phyloP scores from a whole-genome alignment of 2,113 vertebrate species.

The Tachuris rubrigastra region DNA sequence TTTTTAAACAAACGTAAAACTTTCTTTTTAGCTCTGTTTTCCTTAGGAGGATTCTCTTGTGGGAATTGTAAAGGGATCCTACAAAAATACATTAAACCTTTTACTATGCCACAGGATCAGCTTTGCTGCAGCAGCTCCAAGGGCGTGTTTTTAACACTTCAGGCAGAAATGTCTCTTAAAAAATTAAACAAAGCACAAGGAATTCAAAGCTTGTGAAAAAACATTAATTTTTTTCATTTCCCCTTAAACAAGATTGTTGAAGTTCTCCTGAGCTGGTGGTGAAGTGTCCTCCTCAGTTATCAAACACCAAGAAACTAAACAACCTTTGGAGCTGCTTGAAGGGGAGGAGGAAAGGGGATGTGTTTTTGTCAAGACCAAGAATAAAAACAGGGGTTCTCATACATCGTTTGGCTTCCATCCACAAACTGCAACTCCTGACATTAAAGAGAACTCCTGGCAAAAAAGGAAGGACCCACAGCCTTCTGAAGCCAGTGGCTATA shows the following conservation, averaged over 20 bases:
- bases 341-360: not conserved
- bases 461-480: not conserved
- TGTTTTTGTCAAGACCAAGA: not conserved
- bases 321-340: not conserved
- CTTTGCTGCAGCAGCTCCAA: slow-evolving; percentile 2
- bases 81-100: slow-evolving; percentile 29
- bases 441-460: not conserved
- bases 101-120: not conserved
- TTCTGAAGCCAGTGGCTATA: not conserved
- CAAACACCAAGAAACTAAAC: not conserved
- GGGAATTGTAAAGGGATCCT: slow-evolving; percentile 25
- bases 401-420: rapidly evolving
- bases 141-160: slow-evolving; percentile 30
- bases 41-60: not conserved
- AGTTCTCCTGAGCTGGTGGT: not conserved
- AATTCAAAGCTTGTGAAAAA: not conserved
- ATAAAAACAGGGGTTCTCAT: not conserved
- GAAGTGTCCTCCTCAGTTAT: not conserved
- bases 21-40: not conserved
- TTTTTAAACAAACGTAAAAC: not conserved
- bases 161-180: not conserved
- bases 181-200: not conserved
- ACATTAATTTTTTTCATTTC: rapidly evolving
- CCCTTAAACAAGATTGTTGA: not conserved
- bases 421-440: not conserved